Base-by-base conservation (phyloP, 2,797 vertebrate genomes). In the Esox masquinongy region DNA sequence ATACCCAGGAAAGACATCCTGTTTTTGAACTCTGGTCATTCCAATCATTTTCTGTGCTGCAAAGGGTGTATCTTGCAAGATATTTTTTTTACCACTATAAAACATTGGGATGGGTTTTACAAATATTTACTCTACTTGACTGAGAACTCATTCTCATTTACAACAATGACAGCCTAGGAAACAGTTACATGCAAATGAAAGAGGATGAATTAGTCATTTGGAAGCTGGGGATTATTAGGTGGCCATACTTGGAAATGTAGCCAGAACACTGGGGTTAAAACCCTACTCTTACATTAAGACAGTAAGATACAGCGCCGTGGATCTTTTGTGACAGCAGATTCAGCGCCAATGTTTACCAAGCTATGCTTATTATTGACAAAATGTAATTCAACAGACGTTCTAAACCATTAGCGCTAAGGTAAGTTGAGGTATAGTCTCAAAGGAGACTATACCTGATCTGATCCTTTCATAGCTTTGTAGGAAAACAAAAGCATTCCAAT, bases 1-100 rank as follows among this genome's bases (percentile, higher is more conserved):
- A 72, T 75, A 78, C 77, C 61, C 22, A 73, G 71, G 2, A 31
- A 71, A 76, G 70, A 77, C 82, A 86, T 88, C 83, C 82, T 85
- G 85, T 84, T 88, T 85, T 83, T 70, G 75, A 80, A 75, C 80
- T 31, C 0, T 63, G 71, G n/a, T 79, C 81, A 87, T 87, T 84
- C 83, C 87, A 84, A 73, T 49, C 72, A 78, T 82, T 84, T 83
- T 51, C 75, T 50, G 74, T 74, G 64, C 69, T 80, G 84, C 82
- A 82, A 82, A 83, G 83, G 66, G 24, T 66, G 36, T 68, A 79
- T 72, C 67, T 77, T 31, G 15, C 43, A 6, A 7, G 61, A 36
- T 47, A 68, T 53, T 51, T 68, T 61, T 39, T 77, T 77, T 87
- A 75, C 84, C 68, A 63, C 39, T 61, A 77, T 43, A 61, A 84